These are phyloP conservation scores for Chymomyza fuscimana DNA, from an alignment of 2,888 invertebrate species.

Conservation along the genomic window DNA sequence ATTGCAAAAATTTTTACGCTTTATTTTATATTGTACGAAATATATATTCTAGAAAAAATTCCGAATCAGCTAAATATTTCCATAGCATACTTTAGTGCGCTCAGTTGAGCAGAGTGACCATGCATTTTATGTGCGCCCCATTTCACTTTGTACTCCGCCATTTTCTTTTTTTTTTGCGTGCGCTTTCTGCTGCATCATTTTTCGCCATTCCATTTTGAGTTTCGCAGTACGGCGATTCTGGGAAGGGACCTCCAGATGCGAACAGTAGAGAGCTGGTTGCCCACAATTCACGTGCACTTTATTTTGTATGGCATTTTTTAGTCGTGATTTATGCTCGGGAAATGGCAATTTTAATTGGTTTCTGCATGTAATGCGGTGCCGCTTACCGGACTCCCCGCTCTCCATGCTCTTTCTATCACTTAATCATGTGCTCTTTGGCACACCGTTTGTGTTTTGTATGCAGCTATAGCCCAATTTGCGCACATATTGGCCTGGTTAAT, in stretches of 20 bases:
- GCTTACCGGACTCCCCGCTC: not conserved
- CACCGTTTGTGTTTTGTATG: not conserved
- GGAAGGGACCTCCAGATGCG: not conserved
- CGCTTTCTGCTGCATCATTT: slow-evolving; percentile 11
- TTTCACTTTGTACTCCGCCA: slow-evolving; percentile 35
- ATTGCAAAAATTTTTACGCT: not conserved
- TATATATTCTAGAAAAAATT: not conserved
- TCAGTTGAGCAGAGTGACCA: slow-evolving; percentile 4
- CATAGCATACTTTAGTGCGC: slow-evolving; percentile 45
- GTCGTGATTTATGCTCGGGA: slow-evolving; percentile 51
- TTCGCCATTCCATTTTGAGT: slow-evolving; percentile 10
- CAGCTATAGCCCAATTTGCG: not conserved
- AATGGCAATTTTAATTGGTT: slow-evolving; percentile 61
- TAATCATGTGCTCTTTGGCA: not conserved
- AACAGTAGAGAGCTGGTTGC: too few relatives aligned
- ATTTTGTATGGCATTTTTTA: slow-evolving; percentile 24
- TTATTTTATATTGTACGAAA: not conserved
- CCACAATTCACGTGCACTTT: not conserved
- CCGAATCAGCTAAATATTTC: slow-evolving; percentile 26
- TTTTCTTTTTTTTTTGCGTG: slow-evolving; percentile 22
- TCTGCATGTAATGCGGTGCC: slow-evolving; percentile 11
- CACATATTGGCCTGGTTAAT: slow-evolving; percentile 38
- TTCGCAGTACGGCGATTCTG: not conserved
- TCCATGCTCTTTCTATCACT: not conserved
- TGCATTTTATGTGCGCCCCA: slow-evolving; percentile 17